Evolutionary conservation across 2,113 vertebrate genomes (phyloP).

Genomic region (Myotis davidii): DNA sequence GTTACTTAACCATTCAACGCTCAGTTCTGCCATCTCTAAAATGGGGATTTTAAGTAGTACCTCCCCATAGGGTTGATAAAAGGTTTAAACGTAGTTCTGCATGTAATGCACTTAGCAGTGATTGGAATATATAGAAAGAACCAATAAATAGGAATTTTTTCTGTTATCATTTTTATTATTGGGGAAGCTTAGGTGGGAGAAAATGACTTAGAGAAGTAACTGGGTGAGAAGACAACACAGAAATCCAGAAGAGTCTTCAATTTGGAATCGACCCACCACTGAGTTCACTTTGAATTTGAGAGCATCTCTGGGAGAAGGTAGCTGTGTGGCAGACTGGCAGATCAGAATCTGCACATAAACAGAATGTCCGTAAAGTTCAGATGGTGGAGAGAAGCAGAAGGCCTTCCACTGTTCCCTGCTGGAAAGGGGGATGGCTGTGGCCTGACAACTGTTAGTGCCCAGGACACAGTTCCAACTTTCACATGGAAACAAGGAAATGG

Average conservation of each 20-base stretch:
- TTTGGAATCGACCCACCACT: slow-evolving; percentile 1
- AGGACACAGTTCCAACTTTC: neutral
- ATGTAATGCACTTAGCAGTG: neutral
- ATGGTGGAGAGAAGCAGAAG: rapidly evolving
- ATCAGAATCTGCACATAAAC: slow-evolving; percentile 66
- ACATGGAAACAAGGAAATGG: neutral
- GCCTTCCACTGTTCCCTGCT: neutral
- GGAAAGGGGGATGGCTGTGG: rapidly evolving
- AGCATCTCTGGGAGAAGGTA: slow-evolving; percentile 66
- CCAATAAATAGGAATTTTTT: neutral
- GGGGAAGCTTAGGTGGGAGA: neutral
- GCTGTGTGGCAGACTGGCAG: slow-evolving; percentile 48
- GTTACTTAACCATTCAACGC: neutral
- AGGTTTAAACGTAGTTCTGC: neutral
- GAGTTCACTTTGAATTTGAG: slow-evolving; percentile 67
- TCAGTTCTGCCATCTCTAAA: neutral
- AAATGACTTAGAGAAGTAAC: slow-evolving; percentile 21
- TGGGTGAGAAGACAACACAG: slow-evolving; percentile 8
- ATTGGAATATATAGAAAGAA: neutral
- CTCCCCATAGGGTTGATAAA: neutral
- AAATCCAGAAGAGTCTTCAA: slow-evolving; percentile 8
- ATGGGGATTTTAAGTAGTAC: neutral
- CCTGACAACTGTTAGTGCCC: neutral
- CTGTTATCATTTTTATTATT: neutral
- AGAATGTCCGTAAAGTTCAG: neutral